Evolutionary conservation across 2,888 invertebrate species (phyloP), one percentile per base, ranked within the genome.

Genomic region (Acutogordius australiensis): DNA sequence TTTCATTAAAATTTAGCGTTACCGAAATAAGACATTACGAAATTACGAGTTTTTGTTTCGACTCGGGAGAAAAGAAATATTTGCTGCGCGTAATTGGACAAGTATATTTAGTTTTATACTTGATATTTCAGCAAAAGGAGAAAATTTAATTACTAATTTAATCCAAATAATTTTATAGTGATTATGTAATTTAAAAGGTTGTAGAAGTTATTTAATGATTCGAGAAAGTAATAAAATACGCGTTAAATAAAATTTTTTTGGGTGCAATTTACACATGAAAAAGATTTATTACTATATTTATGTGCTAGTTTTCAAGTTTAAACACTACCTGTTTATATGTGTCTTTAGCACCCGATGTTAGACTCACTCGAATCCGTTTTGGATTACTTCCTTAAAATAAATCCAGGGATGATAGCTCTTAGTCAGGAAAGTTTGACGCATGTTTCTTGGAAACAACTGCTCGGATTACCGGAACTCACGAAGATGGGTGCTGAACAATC

Each of bases 11-110:
- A 37, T 37, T 37, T 8, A 57, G 58, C 13, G 30, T 57, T 4
- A 57, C 58, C 4, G 58, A 57, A 57, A 57, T 57, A 4, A 28
- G 58, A 13, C 58, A 57, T 57, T 57, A 29, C 23, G 58, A 57
- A 57, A 29, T 57, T n/a, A 51, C 51, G 13, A 51, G 26, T 23
- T 21, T 51, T 21, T 8, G 4, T 23, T 21, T 51, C 4, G 51
- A 51, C n/a, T 51, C 51, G 18, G 51, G 51, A 4, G 51, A 51
- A 23, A 51, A 51, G 51, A 51, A 23, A 51, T 51, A 51, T 23
- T 21, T 51, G 4, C 51, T 51, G 8, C 8, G 51, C 4, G 51
- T 51, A 4, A 51, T 51, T n/a, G 51, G 51, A 8, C 51, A 51
- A 23, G 51, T 51, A 51, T 8, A 23, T 51, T 51, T 51, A 21